Base-by-base conservation (phyloP, 2,888 invertebrate species). In the Choreutis nemorana region DNA sequence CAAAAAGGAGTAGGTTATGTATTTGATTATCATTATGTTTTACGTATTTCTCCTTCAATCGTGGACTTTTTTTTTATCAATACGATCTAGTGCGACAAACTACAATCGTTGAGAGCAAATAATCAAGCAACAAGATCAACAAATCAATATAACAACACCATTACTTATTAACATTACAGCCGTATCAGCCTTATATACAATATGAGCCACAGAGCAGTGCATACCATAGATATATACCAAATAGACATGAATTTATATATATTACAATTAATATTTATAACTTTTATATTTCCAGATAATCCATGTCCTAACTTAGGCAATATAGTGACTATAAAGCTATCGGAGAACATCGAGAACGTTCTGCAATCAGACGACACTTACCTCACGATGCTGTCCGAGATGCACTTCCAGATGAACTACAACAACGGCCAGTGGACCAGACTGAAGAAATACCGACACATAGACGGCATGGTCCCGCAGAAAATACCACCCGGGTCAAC, bases 331-430 rank as follows among this genome's bases (percentile, higher is more conserved):
- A 97, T 98, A 44, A 95, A 96, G 70, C 79, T 98, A 32, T 94
- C 93, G 23, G 97, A 98, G 66, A 90, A 90, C 57, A 88, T 84
- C 49, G 97, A 97, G 64, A 90, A 90, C 45, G 90, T 96, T 0
- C 82, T 87, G 7, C 94, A 94, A 55, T 81, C 89, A 0, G 94
- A 96, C 62, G 92, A 93, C 40, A 87, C 89, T 1, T 87, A 87
- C 48, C 75, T 83, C 12, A 85, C 87, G 0, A 90, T 92, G 88
- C 72, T 91, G 29, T 91, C 91, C 0, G 97, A 97, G 66, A 96
- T 94, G 40, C 95, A 94, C 70, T 97, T 98, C 85, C 95, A 97
- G 65, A 94, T 98, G 93, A 97, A 98, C 75, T 97, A 97, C 73
- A 91, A 91, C 56, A 96, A 94, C 30, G 97, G 97, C 67, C 96